Conservation (phyloP, 2,888 invertebrate species). For the Papilio protenor region DNA sequence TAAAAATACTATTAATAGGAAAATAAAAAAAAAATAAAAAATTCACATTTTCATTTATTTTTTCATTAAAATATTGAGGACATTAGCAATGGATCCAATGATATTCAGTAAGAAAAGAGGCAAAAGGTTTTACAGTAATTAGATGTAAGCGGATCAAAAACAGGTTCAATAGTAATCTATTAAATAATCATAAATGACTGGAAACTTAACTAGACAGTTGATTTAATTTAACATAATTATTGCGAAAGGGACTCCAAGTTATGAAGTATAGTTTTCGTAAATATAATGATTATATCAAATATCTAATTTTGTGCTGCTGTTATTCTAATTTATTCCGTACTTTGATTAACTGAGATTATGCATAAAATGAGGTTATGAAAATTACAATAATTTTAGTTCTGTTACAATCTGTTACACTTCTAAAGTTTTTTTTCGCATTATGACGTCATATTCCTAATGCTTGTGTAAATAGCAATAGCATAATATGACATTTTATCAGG, state of each 20-base stretch:
- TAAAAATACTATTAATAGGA: background rate
- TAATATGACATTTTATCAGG: slow-evolving; percentile 14
- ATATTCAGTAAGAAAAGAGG: background rate
- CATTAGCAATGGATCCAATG: background rate
- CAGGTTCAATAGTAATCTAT: background rate
- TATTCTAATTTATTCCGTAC: background rate
- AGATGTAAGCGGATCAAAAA: background rate
- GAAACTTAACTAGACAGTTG: background rate
- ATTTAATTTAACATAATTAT: background rate
- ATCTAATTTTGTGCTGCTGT: background rate
- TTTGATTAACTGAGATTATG: background rate
- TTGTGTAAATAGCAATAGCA: background rate
- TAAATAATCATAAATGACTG: background rate
- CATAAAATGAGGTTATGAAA: background rate
- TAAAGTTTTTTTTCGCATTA: background rate
- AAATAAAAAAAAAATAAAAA: too few species aligned
- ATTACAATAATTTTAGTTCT: too few species aligned
- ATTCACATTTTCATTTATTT: too few species aligned
- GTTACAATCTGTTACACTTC: too few species aligned
- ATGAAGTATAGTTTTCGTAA: background rate
- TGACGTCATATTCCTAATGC: background rate
- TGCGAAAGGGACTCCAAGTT: background rate
- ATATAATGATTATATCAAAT: background rate
- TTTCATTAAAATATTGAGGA: too few species aligned
- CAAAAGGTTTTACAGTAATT: background rate